Conservation (phyloP, 1,140 invertebrate species). For the Pemphigus obesinymphae region DNA sequence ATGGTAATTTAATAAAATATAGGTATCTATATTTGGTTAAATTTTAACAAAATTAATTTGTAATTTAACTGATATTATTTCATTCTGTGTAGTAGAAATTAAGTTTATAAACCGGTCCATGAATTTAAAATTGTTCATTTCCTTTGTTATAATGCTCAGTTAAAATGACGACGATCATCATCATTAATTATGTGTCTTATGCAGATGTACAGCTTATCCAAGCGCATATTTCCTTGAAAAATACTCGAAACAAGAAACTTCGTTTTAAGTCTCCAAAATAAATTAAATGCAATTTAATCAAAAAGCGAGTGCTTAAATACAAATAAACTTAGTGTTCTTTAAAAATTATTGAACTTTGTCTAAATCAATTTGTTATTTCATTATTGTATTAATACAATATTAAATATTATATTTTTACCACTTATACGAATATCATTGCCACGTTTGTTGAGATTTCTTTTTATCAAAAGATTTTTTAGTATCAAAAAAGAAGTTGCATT, state of each 20-base stretch:
- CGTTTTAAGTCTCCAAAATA: neutral
- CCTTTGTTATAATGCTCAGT: neutral
- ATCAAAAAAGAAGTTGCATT: no score
- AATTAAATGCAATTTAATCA: constrained; percentile 2
- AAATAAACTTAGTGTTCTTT: neutral
- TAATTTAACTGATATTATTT: no score
- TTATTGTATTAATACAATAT: no score
- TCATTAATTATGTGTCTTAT: neutral
- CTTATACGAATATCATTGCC: no score
- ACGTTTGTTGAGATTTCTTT: no score
- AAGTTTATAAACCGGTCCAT: neutral
- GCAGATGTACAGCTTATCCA: neutral
- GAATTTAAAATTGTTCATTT: neutral
- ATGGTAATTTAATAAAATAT: no score
- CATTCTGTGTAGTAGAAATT: neutral
- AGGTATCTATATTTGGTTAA: no score
- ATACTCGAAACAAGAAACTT: neutral
- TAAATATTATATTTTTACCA: no score
- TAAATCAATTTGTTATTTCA: neutral
- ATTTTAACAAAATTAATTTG: no score
- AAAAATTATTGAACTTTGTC: neutral
- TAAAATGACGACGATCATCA: neutral
- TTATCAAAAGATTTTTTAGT: no score
- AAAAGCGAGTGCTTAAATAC: neutral
- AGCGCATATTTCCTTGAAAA: neutral